A percentile compares a stretch with the other conserved stretches of the same genome.
These are phyloP conservation scores for Lepus europaeus DNA, from an alignment of 2,113 vertebrate species.

Conservation along the genomic window DNA sequence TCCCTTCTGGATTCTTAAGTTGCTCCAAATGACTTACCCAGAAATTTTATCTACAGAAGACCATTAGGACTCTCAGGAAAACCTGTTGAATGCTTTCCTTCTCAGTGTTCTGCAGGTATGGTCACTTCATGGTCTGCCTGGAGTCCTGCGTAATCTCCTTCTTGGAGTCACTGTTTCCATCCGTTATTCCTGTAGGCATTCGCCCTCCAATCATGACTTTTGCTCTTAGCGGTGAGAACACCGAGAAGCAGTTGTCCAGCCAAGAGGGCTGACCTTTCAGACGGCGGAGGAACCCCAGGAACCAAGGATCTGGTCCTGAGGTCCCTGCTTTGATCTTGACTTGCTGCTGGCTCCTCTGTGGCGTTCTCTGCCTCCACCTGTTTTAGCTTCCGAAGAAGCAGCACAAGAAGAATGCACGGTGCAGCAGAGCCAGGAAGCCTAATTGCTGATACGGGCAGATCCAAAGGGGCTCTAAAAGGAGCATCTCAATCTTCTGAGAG, in stretches of 20 bases:
- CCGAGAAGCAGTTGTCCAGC: too few species aligned
- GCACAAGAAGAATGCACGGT: not conserved
- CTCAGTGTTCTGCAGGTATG: not conserved
- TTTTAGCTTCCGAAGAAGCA: not conserved
- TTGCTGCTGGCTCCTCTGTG: not conserved
- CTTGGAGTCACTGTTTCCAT: not conserved
- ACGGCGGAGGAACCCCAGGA: not conserved
- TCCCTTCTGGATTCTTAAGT: not conserved
- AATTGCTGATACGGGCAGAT: conserved; percentile 26
- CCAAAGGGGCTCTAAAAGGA: conserved; percentile 24
- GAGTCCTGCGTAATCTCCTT: not conserved
- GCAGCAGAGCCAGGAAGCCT: not conserved
- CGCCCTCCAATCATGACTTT: not conserved
- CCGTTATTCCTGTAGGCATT: not conserved
- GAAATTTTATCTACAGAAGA: not conserved
- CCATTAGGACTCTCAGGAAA: not conserved
- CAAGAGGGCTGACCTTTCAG: not conserved
- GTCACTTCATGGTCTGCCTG: not conserved
- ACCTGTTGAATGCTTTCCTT: not conserved
- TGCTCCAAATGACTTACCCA: not conserved
- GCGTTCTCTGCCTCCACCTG: not conserved
- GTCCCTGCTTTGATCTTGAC: not conserved
- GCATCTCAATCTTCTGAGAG: not conserved
- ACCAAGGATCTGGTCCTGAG: not conserved
- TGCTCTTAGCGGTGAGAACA: not conserved